Evolutionary conservation across 1,140 invertebrate genomes (phyloP).

Genomic region (Cotesia typhae): DNA sequence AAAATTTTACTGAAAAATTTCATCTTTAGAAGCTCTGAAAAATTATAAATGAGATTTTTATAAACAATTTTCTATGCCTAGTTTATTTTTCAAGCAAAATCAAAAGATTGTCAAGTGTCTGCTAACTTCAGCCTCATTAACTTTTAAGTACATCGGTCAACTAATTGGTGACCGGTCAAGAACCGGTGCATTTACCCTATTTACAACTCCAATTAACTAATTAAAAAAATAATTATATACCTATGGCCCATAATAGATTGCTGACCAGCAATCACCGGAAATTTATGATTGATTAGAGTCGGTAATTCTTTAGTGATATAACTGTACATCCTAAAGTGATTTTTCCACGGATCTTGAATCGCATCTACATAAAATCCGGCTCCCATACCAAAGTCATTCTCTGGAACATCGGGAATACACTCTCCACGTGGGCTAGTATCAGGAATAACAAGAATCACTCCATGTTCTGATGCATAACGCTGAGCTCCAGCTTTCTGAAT

Average conservation of each 20-base stretch:
- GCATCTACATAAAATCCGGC: slow-evolving; percentile 98
- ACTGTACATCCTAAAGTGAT: slow-evolving; percentile 95
- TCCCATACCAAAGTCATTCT: slow-evolving; percentile 94
- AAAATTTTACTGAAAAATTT: too few relatives aligned
- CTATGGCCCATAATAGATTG: slow-evolving; percentile 89
- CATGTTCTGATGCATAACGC: slow-evolving; percentile 82
- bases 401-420: slow-evolving; percentile 89
- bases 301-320: slow-evolving; percentile 94
- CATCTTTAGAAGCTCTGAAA: too few relatives aligned
- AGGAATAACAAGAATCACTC: slow-evolving; percentile 87
- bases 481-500: slow-evolving; percentile 95
- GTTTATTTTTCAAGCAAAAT: too few relatives aligned
- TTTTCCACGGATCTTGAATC: slow-evolving; percentile 88
- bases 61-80: too few relatives aligned
- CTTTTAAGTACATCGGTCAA: too few relatives aligned
- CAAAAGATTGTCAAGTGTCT: too few relatives aligned
- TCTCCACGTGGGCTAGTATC: slow-evolving; percentile 95
- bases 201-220: background rate
- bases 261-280: slow-evolving; percentile 70
- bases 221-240: slow-evolving; percentile 56
- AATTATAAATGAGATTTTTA: too few relatives aligned
- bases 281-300: slow-evolving; percentile 78
- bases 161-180: too few relatives aligned
- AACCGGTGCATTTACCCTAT: too few relatives aligned
- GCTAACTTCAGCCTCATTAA: too few relatives aligned